These are phyloP conservation scores for Ciconia nigra DNA, from an alignment of 2,797 vertebrate genomes.

Conservation along the genomic window DNA sequence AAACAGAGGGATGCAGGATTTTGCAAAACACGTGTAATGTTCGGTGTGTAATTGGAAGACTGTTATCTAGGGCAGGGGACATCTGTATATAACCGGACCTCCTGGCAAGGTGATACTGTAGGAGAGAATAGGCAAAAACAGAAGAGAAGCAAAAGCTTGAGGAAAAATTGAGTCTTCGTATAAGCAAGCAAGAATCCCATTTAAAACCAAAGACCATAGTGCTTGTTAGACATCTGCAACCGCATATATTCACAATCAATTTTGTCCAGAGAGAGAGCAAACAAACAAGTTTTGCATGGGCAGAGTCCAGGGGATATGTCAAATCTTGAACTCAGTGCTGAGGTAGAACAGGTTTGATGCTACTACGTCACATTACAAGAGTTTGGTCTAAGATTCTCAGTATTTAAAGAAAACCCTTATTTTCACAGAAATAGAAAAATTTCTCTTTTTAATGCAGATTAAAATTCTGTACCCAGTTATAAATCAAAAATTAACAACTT, in stretches of 20 bases:
- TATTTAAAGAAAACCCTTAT: neutral
- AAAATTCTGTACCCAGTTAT: slow-evolving; percentile 1
- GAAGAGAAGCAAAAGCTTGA: neutral
- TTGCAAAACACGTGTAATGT: neutral
- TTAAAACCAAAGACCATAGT: neutral
- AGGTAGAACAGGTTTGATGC: neutral
- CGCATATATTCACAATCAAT: neutral
- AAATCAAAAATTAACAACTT: slow-evolving; percentile 66
- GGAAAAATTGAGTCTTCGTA: neutral
- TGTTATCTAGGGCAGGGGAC: neutral
- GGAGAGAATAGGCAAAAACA: neutral
- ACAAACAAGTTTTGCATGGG: neutral
- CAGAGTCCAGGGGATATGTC: neutral
- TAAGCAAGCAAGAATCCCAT: neutral
- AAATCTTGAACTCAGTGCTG: neutral
- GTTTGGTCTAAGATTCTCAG: neutral
- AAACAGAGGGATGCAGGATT: neutral
- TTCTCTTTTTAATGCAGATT: neutral
- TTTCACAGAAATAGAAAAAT: neutral
- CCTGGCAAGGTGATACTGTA: neutral
- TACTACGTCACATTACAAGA: neutral
- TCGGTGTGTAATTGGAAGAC: rapidly evolving
- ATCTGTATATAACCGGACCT: neutral
- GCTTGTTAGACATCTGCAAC: neutral
- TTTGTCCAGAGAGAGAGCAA: neutral